These are phyloP conservation scores for Euthynnus affinis DNA, from an alignment of 2,797 vertebrate species.

Conservation along the genomic window DNA sequence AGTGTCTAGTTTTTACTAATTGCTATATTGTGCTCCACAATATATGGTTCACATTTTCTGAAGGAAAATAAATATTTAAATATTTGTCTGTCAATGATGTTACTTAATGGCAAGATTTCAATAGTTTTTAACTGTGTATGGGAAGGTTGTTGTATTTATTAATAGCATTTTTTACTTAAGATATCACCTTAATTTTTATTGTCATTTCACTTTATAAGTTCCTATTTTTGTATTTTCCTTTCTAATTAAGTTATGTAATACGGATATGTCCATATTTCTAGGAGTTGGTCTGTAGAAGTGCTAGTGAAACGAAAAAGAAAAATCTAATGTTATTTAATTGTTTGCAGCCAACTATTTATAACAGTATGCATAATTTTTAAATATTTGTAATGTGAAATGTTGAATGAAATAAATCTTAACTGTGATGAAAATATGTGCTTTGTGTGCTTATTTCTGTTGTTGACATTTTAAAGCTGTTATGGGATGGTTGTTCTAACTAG, in stretches of 20 bases:
- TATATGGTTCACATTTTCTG: conserved; percentile 99
- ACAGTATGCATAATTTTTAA: conserved; percentile 99
- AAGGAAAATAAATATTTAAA: conserved; percentile 99
- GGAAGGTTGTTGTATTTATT: conserved; percentile 99
- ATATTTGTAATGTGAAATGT: conserved; percentile 99
- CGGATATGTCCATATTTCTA: conserved; percentile 99
- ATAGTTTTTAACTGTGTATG: conserved; percentile 99
- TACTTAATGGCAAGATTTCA: conserved; percentile 99
- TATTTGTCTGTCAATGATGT: conserved; percentile 99
- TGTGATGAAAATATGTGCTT: conserved; percentile 85
- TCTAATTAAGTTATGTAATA: conserved; percentile 99
- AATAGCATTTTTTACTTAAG: conserved; percentile 99
- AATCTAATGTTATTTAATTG: conserved; percentile 99
- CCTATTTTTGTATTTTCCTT: conserved; percentile 99
- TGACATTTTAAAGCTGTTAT: neutral
- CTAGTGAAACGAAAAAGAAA: conserved; percentile 99
- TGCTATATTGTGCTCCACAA: conserved; percentile 99
- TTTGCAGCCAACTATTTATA: conserved; percentile 99
- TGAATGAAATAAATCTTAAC: conserved; percentile 99
- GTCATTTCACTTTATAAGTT: conserved; percentile 99
- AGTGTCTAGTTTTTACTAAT: conserved; percentile 99
- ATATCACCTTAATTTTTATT: conserved; percentile 99
- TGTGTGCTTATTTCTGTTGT: conserved; percentile 52
- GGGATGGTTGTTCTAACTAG: neutral
- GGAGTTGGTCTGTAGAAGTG: conserved; percentile 99